Evolutionary conservation across 2,113 vertebrate species (phyloP), one percentile per base, ranked within the genome.

Genomic region (Saccopteryx leptura): DNA sequence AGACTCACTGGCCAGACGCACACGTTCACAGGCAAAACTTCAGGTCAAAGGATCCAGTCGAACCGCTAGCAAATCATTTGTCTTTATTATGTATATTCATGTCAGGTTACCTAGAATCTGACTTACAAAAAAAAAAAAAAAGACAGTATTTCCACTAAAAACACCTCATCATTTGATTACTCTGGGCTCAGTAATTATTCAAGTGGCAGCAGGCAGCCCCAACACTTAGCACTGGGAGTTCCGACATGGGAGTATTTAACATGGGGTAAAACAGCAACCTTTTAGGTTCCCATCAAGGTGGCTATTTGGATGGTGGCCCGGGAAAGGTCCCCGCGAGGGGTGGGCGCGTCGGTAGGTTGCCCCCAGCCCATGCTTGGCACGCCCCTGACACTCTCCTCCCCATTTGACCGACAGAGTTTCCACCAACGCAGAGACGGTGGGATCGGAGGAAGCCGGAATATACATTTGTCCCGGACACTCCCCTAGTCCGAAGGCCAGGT

Each of bases 381-480:
- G 80, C 80, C 94, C 63, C 66, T 69, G 96, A 61, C 92, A 94
- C 88, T 76, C 84, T 72, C 48, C 91, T 97, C 78, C 92, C 66
- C 65, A 60, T 96, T 75, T 87, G 95, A 63, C 56, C 11, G 5
- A 66, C 21, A 90, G 92, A 78, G 85, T 96, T 96, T 88, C 84
- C 97, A 69, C 89, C 69, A 2, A 84, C 9, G 31, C 93, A 96
- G 97, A 97, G 91, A 96, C 96, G 83, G 89, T 88, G 95, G 96
- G 94, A 96, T 97, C 94, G 66, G 87, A 96, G 98, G 96, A 91
- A 97, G 46, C 69, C 91, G 88, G 88, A 97, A 94, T 98, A 97
- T 97, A 98, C 97, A 97, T 98, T 97, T 97, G 97, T 98, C 97
- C 97, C 90, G 97, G 97, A 95, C 95, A 93, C 93, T 98, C 96